A percentile compares a stretch with the other conserved stretches of the same genome.
Evolutionary conservation across 2,888 invertebrate species (phyloP).

Genomic region (Apodemia duryi): DNA sequence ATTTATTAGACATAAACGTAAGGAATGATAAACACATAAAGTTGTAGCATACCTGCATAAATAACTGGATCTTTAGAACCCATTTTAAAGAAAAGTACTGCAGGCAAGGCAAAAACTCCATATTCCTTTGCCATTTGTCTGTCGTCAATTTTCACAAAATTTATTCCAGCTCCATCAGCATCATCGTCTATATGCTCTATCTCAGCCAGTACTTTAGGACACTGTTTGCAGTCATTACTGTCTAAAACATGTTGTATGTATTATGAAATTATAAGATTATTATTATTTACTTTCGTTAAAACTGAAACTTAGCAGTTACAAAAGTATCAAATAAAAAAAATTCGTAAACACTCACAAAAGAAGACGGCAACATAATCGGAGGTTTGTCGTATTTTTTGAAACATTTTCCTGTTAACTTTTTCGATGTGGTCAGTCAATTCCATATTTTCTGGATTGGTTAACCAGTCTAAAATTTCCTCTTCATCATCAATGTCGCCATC

Average conservation of each 20-base stretch:
- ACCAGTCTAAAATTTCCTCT: constrained; percentile 94
- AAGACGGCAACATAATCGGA: constrained; percentile 95
- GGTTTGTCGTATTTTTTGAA: constrained; percentile 91
- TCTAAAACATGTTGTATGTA: constrained; percentile 84
- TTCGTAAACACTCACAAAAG: constrained; percentile 86
- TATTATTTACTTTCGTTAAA: too few relatives aligned
- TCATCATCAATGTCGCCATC: constrained; percentile 96
- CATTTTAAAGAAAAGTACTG: constrained; percentile 92
- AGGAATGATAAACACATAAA: background rate
- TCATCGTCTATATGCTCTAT: constrained; percentile 97
- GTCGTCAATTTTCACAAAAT: constrained; percentile 95
- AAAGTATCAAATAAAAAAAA: too few relatives aligned
- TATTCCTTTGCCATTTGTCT: constrained; percentile 91
- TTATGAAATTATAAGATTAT: constrained; percentile 36
- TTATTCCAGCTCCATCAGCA: constrained; percentile 92
- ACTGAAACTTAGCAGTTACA: too few relatives aligned
- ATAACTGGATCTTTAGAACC: constrained; percentile 94
- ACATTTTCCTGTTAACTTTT: constrained; percentile 94
- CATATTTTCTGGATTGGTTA: constrained; percentile 96
- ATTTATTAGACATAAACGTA: too few relatives aligned
- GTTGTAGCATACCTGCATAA: constrained; percentile 84
- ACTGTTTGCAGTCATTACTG: constrained; percentile 97
- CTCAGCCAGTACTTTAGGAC: constrained; percentile 90
- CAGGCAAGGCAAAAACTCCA: constrained; percentile 94
- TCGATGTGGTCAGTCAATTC: constrained; percentile 95